A percentile compares a stretch with the other conserved stretches of the same genome.
phyloP scores from a whole-genome alignment of 2,113 vertebrate genomes.

The Heterotilapia buettikoferi region DNA sequence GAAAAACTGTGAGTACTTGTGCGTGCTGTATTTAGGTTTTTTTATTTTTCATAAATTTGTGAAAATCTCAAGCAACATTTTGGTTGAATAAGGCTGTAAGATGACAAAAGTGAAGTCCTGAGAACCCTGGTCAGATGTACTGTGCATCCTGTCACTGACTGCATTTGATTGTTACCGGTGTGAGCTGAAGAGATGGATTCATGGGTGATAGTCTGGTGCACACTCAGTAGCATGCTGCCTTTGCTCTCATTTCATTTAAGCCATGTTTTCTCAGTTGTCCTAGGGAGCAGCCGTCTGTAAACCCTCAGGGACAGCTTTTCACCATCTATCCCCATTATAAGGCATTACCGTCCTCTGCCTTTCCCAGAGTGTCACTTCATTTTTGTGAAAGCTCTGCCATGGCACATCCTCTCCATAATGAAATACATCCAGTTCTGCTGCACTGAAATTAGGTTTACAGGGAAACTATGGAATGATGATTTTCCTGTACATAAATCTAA shows the following conservation, averaged over 20 bases:
- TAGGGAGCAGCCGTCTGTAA: neutral
- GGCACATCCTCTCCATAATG: conserved; percentile 3
- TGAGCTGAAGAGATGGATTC: neutral
- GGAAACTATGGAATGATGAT: neutral
- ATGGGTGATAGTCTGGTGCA: neutral
- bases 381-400: conserved; percentile 8
- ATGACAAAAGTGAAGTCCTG: neutral
- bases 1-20: neutral
- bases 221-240: neutral
- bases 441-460: conserved; percentile 5
- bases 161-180: neutral
- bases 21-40: neutral
- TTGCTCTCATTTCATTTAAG: conserved; percentile 6
- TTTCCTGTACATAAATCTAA: neutral
- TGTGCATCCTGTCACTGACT: neutral
- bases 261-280: conserved; percentile 30
- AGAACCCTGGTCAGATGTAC: neutral
- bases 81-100: neutral
- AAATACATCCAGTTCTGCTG: conserved; percentile 14
- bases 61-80: neutral
- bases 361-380: conserved; percentile 27
- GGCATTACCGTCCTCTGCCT: conserved; percentile 34
- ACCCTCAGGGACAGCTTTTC: conserved; percentile 11
- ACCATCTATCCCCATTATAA: conserved; percentile 38
- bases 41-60: neutral